Evolutionary conservation across 2,113 vertebrate genomes (phyloP), one percentile per base, ranked within the genome.

Genomic region (Tragelaphus imberbis): DNA sequence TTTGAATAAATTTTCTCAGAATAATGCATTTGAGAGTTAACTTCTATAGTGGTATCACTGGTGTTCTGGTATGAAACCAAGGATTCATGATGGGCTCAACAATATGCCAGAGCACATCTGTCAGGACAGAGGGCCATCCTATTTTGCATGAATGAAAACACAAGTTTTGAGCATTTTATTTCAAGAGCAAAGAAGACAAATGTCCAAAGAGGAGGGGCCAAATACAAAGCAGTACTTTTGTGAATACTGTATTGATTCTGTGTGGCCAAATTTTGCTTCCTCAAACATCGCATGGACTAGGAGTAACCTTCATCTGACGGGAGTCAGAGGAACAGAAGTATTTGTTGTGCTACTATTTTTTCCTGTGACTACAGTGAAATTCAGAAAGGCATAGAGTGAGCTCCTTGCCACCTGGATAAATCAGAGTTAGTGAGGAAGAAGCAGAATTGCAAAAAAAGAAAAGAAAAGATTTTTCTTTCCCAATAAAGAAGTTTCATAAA

Each of bases 1-100:
- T 88, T 68, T 89, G 92, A 95, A 96, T 94, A 80, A 58, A 86
- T 98, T 95, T 96, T 90, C 93, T 96, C 55, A 85, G 56, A 96
- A 90, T 77, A 96, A 96, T 84, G 47, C 47, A 79, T 87, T 40
- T 91, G 77, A 16, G 80, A 77, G 55, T 84, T 85, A 79, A 49
- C 88, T 65, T 86, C 56, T 55, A 14, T 23, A 5, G 8, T 33
- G 71, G 21, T 88, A 85, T 44, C 15, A 8, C 71, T 63, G 2
- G 81, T 85, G 30, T 88, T 75, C 88, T 80, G 77, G 27, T 58
- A 33, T 23, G 30, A 23, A 61, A 68, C 51, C 56, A 2, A 7
- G 91, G 89, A 61, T 28, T 51, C 68, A 19, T 5, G 15, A 36
- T 27, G 36, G 40, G 23, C 23, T 77, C 71, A 44, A 44, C 6